Percentiles rank a stretch among this genome's conserved stretches.
These are phyloP conservation scores for Ifrita kowaldi DNA, from an alignment of 2,113 vertebrate genomes.

Conservation along the genomic window DNA sequence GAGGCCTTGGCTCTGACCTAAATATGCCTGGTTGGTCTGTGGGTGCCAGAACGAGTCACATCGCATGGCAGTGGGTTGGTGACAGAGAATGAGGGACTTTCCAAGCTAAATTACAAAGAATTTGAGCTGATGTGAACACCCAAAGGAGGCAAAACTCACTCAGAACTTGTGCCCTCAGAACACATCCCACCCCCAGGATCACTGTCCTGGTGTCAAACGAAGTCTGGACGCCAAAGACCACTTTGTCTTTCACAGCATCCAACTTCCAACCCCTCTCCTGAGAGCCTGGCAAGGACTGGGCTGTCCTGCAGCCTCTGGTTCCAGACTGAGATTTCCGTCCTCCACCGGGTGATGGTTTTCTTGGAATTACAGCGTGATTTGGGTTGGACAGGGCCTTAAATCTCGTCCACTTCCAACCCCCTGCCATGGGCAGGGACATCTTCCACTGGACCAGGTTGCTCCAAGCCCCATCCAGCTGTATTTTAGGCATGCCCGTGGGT, in stretches of 20 bases:
- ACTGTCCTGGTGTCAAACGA: background rate
- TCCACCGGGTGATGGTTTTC: background rate
- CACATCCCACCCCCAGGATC: rapidly evolving
- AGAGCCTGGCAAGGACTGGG: background rate
- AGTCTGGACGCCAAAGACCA: background rate
- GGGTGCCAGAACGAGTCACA: background rate
- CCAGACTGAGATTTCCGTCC: background rate
- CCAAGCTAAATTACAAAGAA: background rate
- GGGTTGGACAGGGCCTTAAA: background rate
- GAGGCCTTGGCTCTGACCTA: background rate
- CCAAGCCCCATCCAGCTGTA: background rate
- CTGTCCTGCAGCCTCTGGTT: background rate
- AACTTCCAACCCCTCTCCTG: background rate
- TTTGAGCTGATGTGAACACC: background rate
- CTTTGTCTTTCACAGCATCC: background rate
- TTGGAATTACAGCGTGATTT: background rate
- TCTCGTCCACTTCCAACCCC: background rate
- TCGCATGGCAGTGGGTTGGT: background rate
- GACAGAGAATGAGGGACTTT: background rate
- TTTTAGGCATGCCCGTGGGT: rapidly evolving
- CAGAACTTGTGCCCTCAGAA: background rate
- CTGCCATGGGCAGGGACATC: background rate
- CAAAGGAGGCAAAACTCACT: background rate
- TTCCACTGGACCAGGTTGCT: background rate
- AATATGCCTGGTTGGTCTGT: background rate